Evolutionary conservation across 2,888 invertebrate species (phyloP), one percentile per base, ranked within the genome.

Genomic region (Glyphotaelius pellucidus): DNA sequence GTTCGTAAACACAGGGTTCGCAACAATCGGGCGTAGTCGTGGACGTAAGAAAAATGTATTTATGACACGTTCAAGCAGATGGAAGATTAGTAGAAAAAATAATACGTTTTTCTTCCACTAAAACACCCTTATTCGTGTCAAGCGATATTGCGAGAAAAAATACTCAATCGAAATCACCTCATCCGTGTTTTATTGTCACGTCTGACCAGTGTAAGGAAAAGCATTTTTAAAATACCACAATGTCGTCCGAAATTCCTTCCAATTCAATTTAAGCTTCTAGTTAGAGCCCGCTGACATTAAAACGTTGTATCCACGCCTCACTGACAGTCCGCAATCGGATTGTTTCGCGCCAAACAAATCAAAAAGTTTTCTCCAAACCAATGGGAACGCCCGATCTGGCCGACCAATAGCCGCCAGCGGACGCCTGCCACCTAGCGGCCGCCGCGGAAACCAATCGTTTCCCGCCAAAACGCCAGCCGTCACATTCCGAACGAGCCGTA

Each of bases 311-410:
- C 52, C 67, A 32, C 87, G 87, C 52, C 87, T 31, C 52, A 32
- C 52, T 87, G 87, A 87, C 87, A 87, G 87, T n/a, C 87, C 87
- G 87, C 87, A 87, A 87, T 87, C 87, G 87, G 67, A 87, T 87
- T 52, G 87, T 31, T 87, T 87, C 87, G 31, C 67, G 67, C 87
- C 87, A 87, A 87, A 87, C 67, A 87, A 87, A 87, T 87, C 86
- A 32, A 87, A 87, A 87, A 87, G 87, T 87, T 67, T 67, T 9
- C 31, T 30, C 31, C 52, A 52, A 67, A n/a, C 87, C 87, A 52
- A 87, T 87, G 52, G 87, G 87, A 52, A 14, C 87, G 87, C 67
- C 52, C 32, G 87, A 52, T 52, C 87, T 31, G 15, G 30, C 11
- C 31, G 30, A 31, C 87, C 87, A 52, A 32, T 87, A 47, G 87